These are phyloP conservation scores for Falco naumanni DNA, from an alignment of 2,797 vertebrate genomes.

Conservation along the genomic window DNA sequence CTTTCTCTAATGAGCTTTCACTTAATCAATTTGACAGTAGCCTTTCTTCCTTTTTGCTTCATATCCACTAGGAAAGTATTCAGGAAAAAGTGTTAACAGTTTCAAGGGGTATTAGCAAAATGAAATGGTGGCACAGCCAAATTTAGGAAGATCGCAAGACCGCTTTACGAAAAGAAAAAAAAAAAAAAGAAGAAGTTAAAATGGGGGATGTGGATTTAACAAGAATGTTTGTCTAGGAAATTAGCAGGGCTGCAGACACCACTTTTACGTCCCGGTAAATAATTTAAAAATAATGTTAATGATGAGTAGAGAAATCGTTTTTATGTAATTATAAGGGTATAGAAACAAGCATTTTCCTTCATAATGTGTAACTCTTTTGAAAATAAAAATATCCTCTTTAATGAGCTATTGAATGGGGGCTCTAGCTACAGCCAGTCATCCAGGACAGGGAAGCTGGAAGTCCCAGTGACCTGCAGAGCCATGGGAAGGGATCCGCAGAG, in stretches of 20 bases:
- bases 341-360: background rate
- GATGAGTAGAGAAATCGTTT: background rate
- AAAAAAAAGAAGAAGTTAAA: constrained; percentile 12
- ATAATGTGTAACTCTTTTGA: background rate
- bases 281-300: background rate
- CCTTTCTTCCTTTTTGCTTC: constrained; percentile 77
- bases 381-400: background rate
- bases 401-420: background rate
- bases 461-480: background rate
- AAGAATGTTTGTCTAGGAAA: constrained; percentile 49
- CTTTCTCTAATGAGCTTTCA: constrained; percentile 84
- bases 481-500: background rate
- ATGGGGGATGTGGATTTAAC: constrained; percentile 23
- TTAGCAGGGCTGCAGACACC: background rate
- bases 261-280: background rate
- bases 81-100: constrained; percentile 76
- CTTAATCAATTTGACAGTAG: constrained; percentile 84
- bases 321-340: background rate
- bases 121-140: constrained; percentile 65
- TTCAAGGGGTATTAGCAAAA: constrained; percentile 72
- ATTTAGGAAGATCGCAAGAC: constrained; percentile 40
- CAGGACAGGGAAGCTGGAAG: background rate
- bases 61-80: constrained; percentile 76
- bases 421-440: background rate
- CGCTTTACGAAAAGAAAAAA: background rate